Evolutionary conservation across 1,140 invertebrate species (phyloP), one percentile per base, ranked within the genome.

Genomic region (Lasioglossum albipes): DNA sequence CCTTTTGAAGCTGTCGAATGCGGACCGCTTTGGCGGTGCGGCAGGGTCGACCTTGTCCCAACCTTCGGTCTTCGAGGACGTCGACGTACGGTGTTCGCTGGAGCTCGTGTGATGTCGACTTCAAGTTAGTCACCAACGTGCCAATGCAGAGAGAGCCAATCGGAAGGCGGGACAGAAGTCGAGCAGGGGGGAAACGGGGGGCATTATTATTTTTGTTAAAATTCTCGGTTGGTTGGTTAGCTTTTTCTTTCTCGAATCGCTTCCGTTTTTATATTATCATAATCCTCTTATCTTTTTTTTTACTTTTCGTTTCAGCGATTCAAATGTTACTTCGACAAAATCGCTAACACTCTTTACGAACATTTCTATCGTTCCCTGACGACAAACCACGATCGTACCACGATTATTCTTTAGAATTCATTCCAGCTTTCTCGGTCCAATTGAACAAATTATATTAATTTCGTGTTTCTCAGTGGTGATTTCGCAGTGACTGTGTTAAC

Each of bases 1-100:
- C 93, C 93, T 93, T 91, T 93, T 93, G 86, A 93, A 93, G 86
- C 81, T 89, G 91, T 93, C 93, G 92, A 93, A 93, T 84, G 90
- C 90, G 79, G 92, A 93, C 81, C 87, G 90, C 85, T 87, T 91
- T 79, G 91, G 79, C 76, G 89, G 90, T 81, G 87, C 85, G 83
- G 90, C 85, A 86, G 90, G 81, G 81, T 92, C 92, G 74, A 86
- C 85, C 84, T 90, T 92, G 84, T 92, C 91, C 91, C 93, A 92
- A 92, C 89, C 90, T 61, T 91, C 90, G 71, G 85, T 92, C 90
- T 93, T 93, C 69, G 92, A 92, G 81, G 89, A 92, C 77, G 93
- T 91, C 71, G 92, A 92, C 41, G 93, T 94, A 85, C 91, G 93
- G 79, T 93, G 91, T 87, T 93, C 92, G 81, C 89, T 91, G 89